Evolutionary conservation across 37 sponge, comb jelly and placozoan genomes (phyloP).

Genomic region (Chondrosia reniformis): DNA sequence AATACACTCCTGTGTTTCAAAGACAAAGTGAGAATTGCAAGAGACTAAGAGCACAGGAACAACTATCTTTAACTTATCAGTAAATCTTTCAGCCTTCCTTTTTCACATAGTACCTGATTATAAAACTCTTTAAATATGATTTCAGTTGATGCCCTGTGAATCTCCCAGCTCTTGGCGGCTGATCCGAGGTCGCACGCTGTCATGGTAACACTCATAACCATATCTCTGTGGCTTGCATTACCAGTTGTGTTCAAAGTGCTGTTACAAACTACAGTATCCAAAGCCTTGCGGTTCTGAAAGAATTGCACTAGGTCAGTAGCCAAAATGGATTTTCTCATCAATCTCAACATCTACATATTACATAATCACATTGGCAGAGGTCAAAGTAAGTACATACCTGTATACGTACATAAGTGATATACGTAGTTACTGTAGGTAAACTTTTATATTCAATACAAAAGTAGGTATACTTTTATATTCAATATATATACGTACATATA

Average conservation of each 20-base stretch:
- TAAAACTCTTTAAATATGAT: conserved; percentile 54
- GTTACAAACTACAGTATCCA: conserved; percentile 12
- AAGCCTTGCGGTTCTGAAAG: conserved; percentile 23
- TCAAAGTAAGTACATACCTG: not conserved
- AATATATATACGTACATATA: not conserved
- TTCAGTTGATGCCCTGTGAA: conserved; percentile 25
- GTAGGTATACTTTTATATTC: too few relatives aligned
- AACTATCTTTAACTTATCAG: too few relatives aligned
- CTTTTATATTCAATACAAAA: too few relatives aligned
- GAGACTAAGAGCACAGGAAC: too few relatives aligned
- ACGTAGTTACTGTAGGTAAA: too few relatives aligned
- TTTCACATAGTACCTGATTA: conserved; percentile 64
- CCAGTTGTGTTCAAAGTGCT: conserved; percentile 19
- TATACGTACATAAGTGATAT: not conserved
- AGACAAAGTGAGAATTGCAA: too few relatives aligned
- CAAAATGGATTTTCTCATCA: conserved; percentile 53
- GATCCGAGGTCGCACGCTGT: conserved; percentile 54
- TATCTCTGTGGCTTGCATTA: conserved; percentile 30
- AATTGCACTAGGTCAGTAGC: conserved; percentile 61
- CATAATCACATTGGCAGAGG: not conserved
- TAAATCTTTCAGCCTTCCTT: too few relatives aligned
- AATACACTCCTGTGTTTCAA: too few relatives aligned
- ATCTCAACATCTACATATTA: conserved; percentile 17
- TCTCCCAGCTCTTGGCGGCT: conserved; percentile 58
- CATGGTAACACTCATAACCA: conserved; percentile 46